These are phyloP conservation scores for Epizoanthus ramosus DNA, from an alignment of 92 coral and sea anemone species.

Conservation along the genomic window DNA sequence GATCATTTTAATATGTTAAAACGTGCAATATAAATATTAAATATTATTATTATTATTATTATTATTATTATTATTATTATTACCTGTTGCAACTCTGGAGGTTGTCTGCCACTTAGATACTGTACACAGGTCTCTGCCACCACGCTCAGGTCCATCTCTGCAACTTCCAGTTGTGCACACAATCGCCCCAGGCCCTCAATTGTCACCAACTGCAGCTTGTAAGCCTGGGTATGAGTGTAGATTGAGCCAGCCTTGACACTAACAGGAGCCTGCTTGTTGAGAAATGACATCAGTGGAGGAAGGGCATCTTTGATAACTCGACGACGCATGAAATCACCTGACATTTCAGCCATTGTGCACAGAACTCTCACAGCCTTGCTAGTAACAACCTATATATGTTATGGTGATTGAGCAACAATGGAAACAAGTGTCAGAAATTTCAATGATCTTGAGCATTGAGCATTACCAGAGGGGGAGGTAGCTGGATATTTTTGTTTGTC, in stretches of 20 bases:
- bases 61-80: too few species aligned
- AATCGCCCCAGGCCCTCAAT: slow-evolving; percentile 79
- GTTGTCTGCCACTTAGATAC: slow-evolving; percentile 93
- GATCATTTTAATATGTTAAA: too few species aligned
- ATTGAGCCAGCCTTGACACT: slow-evolving; percentile 83
- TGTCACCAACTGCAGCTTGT: slow-evolving; percentile 72
- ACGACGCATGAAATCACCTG: slow-evolving; percentile 93
- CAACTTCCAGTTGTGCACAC: slow-evolving; percentile 78
- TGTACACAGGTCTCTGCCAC: slow-evolving; percentile 67
- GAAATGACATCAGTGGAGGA: slow-evolving; percentile 71
- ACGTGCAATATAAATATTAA: too few species aligned
- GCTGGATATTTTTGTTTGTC: background rate
- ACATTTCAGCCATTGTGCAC: slow-evolving; percentile 79
- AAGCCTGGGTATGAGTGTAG: slow-evolving; percentile 87
- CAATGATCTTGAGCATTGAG: background rate
- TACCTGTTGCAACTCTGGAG: slow-evolving; percentile 80
- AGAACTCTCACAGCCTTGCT: slow-evolving; percentile 86
- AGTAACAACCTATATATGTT: slow-evolving; percentile 67
- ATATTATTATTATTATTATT: too few species aligned
- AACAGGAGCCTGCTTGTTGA: slow-evolving; percentile 73
- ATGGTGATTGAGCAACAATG: background rate
- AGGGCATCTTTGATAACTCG: slow-evolving; percentile 90
- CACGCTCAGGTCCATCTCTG: slow-evolving; percentile 66
- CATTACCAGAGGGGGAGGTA: too few species aligned
- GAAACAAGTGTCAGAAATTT: background rate